Evolutionary conservation across 2,797 vertebrate genomes (phyloP), one percentile per base, ranked within the genome.

Genomic region (Galagoides demidoff): DNA sequence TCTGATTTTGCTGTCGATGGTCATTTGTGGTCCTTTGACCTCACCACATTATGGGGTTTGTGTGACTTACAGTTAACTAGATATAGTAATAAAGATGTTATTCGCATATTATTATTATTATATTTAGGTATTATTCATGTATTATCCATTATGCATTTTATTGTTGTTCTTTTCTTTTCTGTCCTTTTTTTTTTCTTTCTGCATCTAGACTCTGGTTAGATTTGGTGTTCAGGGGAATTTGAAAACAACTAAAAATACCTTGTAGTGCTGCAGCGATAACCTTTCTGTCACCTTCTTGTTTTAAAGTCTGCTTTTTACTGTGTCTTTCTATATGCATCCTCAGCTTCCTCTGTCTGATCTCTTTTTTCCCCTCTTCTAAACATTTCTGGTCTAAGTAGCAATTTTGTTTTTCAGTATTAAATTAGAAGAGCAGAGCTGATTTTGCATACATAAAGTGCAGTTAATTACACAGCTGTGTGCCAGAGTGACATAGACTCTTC

Each of bases 391-490:
- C 70, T 43, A 89, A 91, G 68, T 84, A 94, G 85, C 85, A 93
- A 94, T 93, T 92, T 95, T 29, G 39, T 89, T 95, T 95, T 90
- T 86, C 79, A 83, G 45, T 85, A 34, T 79, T 85, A 84, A 90
- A 94, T 84, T 90, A 34, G 90, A 95, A 94, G 74, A 55, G 74
- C 63, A 93, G 39, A 96, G 83, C 59, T 90, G 83, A 96, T 93
- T 94, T 94, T 91, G 76, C 57, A 34, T 82, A 39, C 82, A 52
- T 71, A 86, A 94, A 82, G 12, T 55, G 29, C 23, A 92, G 90
- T 68, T 95, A 95, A 97, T 95, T 90, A 84, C 74, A 96, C 82
- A 95, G 93, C 85, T 95, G 93, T 76, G 29, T 76, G 20, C 39
- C 45, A 57, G 37, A 89, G 77, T 93, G 90, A 83, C 17, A 34